phyloP scores from a whole-genome alignment of 2,888 invertebrate species.

The Tillus elongatus region DNA sequence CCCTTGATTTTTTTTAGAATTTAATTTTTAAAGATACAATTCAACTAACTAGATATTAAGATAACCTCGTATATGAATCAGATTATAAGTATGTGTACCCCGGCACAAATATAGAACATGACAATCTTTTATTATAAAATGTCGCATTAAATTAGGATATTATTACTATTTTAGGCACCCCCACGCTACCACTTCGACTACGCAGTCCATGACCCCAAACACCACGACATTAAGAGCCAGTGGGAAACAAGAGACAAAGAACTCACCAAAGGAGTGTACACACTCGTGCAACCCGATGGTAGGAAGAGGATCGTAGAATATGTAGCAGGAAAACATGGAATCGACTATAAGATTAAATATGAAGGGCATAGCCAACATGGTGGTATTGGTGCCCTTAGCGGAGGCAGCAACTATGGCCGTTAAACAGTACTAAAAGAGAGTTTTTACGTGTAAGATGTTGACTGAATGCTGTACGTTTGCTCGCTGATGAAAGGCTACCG shows the following conservation, averaged over 20 bases:
- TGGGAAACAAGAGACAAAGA: constrained; percentile 34
- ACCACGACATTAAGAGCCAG: constrained; percentile 36
- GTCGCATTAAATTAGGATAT: too few relatives aligned
- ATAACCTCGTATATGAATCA: too few relatives aligned
- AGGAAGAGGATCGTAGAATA: constrained; percentile 36
- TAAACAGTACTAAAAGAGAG: too few relatives aligned
- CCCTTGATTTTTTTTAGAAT: too few relatives aligned
- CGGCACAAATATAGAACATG: too few relatives aligned
- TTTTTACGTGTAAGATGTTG: too few relatives aligned
- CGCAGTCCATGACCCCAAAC: constrained; percentile 34
- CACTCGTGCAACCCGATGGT: constrained; percentile 35
- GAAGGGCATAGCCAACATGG: constrained; percentile 28
- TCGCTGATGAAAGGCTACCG: too few relatives aligned
- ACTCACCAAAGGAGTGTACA: constrained; percentile 33
- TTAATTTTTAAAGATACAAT: too few relatives aligned
- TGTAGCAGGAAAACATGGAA: constrained; percentile 35
- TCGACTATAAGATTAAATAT: constrained; percentile 33
- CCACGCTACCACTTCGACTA: constrained; percentile 37
- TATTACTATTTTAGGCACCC: constrained; percentile 27
- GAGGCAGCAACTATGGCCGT: too few relatives aligned
- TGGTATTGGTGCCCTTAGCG: constrained; percentile 24
- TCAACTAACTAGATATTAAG: too few relatives aligned
- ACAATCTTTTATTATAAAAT: too few relatives aligned
- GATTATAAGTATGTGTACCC: too few relatives aligned
- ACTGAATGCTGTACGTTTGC: constrained; percentile 6